Percentiles rank a stretch among this genome's conserved stretches.
Conservation (phyloP, 2,113 vertebrate genomes). For the Pygathrix nemaeus region DNA sequence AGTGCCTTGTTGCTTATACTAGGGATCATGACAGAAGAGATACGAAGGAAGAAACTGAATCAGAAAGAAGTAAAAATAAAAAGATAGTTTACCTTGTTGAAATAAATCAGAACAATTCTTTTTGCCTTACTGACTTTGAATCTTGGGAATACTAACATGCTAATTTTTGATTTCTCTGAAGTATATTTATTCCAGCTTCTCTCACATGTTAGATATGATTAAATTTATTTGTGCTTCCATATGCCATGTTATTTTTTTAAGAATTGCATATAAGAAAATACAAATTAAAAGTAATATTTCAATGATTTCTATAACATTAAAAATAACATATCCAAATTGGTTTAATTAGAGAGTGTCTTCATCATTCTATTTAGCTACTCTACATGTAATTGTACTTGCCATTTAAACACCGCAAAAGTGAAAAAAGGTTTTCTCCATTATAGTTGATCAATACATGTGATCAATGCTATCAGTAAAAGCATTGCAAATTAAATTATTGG, state of each 20-base stretch:
- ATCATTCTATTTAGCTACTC: neutral
- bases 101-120: neutral
- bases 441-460: neutral
- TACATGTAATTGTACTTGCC: neutral
- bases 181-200: neutral
- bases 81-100: neutral
- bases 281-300: neutral
- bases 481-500: neutral
- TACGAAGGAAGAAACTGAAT: neutral
- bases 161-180: neutral
- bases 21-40: neutral
- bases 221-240: neutral
- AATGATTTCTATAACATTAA: neutral
- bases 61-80: neutral
- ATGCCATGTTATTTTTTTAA: neutral
- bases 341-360: neutral
- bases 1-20: neutral
- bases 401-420: neutral
- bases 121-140: neutral
- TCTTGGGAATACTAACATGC: neutral
- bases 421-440: neutral
- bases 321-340: neutral
- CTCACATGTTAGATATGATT: neutral
- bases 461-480: neutral
- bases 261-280: neutral